Evolutionary conservation across 2,888 invertebrate species (phyloP), one percentile per base, ranked within the genome.

Genomic region (Lutraria lutraria): DNA sequence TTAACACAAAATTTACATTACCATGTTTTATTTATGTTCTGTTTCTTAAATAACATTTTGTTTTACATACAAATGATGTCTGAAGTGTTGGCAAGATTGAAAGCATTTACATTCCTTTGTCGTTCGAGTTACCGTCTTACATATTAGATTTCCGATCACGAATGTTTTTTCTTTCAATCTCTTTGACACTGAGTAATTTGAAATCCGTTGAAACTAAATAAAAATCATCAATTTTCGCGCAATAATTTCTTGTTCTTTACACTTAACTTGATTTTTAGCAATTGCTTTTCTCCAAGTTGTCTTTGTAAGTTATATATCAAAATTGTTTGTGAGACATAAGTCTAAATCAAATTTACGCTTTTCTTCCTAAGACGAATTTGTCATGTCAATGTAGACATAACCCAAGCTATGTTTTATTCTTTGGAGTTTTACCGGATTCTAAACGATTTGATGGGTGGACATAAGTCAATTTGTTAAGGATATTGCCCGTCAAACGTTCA

Each of bases 131-230:
- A 68, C 63, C 63, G 63, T 25, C 25, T 68, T 68, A 21, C n/a
- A 25, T 25, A 68, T 68, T 25, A 68, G 63, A 68, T 68, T 68
- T 68, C 25, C 25, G n/a, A 68, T 25, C 63, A 68, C n/a, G n/a
- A 68, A 68, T 21, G 25, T n/a, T 68, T 68, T 68, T 68, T 68
- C 63, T 68, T 68, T 68, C 12, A 68, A 68, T 68, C 63, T 25
- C 8, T 25, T 25, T 25, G 63, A 68, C 63, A 68, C 63, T 68
- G 63, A 68, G 63, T 68, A 68, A 68, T 68, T 68, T 68, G 63
- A 68, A 68, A 68, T n/a, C 25, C 12, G 12, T 25, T 25, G 63
- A 68, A 68, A 68, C 63, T 25, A 12, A 68, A 68, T 68, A 68
- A 68, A 68, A 25, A 68, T 68, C 63, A 68, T 68, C 25, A 68